phyloP scores from a whole-genome alignment of 2,797 vertebrate genomes.

The Chelonia mydas region DNA sequence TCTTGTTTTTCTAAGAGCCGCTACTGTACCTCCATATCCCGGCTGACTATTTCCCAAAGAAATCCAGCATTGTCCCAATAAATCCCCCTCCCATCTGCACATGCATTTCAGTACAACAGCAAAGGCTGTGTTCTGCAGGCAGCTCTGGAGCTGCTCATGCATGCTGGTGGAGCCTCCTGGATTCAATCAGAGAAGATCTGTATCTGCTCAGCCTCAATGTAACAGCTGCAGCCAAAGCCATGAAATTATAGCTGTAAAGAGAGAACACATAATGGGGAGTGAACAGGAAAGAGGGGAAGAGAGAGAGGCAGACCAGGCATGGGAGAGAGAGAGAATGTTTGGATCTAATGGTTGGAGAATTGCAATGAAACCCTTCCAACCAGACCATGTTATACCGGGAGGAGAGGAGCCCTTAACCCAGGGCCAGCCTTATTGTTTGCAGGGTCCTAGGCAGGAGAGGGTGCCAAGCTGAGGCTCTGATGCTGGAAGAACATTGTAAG shows the following conservation, averaged over 20 bases:
- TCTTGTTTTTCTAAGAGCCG: background rate
- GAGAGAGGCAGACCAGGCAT: background rate
- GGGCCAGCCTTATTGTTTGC: no score
- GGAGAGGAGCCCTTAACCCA: background rate
- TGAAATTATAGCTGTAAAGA: background rate
- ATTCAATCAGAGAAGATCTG: background rate
- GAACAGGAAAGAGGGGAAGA: background rate
- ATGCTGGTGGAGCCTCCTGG: background rate
- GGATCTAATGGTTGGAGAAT: background rate
- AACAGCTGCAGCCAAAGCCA: background rate
- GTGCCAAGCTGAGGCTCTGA: background rate
- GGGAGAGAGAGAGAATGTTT: accelerated
- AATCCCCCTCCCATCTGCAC: accelerated
- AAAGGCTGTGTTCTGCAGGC: background rate
- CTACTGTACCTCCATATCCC: background rate
- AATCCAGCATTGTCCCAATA: background rate
- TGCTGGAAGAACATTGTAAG: background rate
- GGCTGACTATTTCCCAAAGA: background rate
- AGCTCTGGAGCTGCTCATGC: background rate
- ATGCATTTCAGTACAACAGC: background rate
- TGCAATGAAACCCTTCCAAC: background rate
- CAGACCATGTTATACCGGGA: background rate
- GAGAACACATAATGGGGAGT: background rate
- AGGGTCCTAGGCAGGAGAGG: no score
- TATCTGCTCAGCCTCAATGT: accelerated